Evolutionary conservation across 2,888 invertebrate species (phyloP).

Genomic region (Cantharis flavilabris): DNA sequence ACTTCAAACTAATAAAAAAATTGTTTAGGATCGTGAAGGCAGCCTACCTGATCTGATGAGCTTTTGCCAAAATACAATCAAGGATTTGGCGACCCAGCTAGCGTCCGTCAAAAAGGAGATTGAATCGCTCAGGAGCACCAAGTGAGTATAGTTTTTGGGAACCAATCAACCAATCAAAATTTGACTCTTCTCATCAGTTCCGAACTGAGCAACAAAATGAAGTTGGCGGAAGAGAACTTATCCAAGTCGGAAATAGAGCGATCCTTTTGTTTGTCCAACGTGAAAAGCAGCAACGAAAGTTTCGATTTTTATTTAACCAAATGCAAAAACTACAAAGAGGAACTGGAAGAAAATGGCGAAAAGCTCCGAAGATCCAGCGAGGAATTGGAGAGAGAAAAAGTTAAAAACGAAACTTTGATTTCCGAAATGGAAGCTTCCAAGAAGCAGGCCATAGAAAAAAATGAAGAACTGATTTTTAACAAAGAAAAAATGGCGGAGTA

Average conservation of each 20-base stretch:
- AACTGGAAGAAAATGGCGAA: not conserved
- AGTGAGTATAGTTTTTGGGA: constrained; percentile 32
- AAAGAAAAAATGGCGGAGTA: constrained; percentile 37
- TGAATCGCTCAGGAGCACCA: not conserved
- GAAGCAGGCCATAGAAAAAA: constrained; percentile 37
- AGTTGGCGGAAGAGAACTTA: not conserved
- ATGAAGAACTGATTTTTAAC: constrained; percentile 37
- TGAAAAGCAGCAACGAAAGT: not conserved
- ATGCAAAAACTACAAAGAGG: not conserved
- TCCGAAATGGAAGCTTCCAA: not conserved
- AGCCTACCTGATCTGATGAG: constrained; percentile 43
- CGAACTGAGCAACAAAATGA: not conserved
- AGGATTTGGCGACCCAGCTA: constrained; percentile 42
- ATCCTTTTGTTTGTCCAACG: not conserved
- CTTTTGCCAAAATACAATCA: constrained; percentile 24
- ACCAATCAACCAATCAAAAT: not conserved
- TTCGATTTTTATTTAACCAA: not conserved
- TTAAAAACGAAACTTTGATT: not conserved
- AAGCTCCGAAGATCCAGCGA: not conserved
- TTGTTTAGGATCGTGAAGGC: constrained; percentile 38
- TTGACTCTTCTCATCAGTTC: not conserved
- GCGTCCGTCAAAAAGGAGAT: not conserved
- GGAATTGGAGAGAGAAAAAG: not conserved
- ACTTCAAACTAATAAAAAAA: not conserved
- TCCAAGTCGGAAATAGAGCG: not conserved